phyloP scores from a whole-genome alignment of 2,888 invertebrate species.

The Hirtodrosophila alboralis region DNA sequence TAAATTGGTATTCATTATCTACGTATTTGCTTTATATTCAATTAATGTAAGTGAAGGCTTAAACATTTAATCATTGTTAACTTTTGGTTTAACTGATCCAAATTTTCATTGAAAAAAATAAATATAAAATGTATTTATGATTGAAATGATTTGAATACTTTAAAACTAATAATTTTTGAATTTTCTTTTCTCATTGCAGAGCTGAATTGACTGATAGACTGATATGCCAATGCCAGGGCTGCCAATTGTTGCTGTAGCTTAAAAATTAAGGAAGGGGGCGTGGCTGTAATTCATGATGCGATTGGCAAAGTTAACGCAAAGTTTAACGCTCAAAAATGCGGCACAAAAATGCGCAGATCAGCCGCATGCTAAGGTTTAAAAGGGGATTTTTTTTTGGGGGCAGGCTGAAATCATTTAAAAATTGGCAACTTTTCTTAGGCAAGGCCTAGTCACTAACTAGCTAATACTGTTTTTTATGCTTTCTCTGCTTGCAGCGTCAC shows the following conservation, averaged over 20 bases:
- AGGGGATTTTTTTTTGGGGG: slow-evolving; percentile 14
- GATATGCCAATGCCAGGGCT: slow-evolving; percentile 23
- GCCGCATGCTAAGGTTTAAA: slow-evolving; percentile 62
- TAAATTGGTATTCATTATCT: too few species aligned
- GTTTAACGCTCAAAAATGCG: slow-evolving; percentile 80
- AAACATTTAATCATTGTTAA: too few species aligned
- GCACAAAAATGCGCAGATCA: slow-evolving; percentile 72
- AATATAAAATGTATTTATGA: too few species aligned
- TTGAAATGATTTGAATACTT: too few species aligned
- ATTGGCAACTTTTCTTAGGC: too few species aligned
- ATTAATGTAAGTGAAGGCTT: too few species aligned
- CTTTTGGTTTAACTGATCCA: too few species aligned
- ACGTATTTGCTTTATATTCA: too few species aligned
- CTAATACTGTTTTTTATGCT: background rate
- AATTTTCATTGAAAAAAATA: background rate
- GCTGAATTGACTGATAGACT: slow-evolving; percentile 19
- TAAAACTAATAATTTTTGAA: background rate
- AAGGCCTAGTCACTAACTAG: too few species aligned
- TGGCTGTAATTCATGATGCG: slow-evolving; percentile 76
- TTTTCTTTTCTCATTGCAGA: slow-evolving; percentile 31
- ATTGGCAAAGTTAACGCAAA: slow-evolving; percentile 80
- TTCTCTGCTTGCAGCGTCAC: slow-evolving; percentile 61
- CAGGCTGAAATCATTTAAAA: background rate
- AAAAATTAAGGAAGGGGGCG: too few species aligned
- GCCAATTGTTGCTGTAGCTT: slow-evolving; percentile 37